Base-by-base conservation (phyloP, 1,140 invertebrate species). In the Habropoda laboriosa region DNA sequence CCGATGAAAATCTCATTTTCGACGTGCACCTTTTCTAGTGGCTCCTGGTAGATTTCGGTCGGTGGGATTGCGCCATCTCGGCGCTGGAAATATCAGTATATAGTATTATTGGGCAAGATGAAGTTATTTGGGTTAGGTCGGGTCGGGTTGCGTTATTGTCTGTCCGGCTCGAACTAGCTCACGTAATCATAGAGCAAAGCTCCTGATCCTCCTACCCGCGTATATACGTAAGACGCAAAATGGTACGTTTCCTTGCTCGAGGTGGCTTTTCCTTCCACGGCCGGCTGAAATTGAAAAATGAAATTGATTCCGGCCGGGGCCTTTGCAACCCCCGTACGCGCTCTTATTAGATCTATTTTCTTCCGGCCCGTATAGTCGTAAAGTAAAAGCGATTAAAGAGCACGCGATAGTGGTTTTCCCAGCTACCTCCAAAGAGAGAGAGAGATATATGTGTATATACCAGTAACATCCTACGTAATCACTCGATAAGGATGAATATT, bases 171-270 rank as follows among this genome's bases (percentile, higher is more conserved):
- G 66, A 83, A 83, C 84, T 86, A 63, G 81, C 70, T 78, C 77
- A 82, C 80, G 84, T 86, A 86, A 86, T 86, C 85, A 86, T 86
- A 86, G 83, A 86, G 85, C 84, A 86, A 86, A 86, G 85, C 85
- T 86, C 64, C 77, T 86, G 85, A 86, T 86, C 76, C 85, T 81
- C 77, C 77, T 83, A 83, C 73, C 32, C 45, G 49, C 75, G 49
- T 60, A 84, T 61, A 58, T 40, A 57, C 30, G 53, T 78, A 85
- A 78, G 82, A 86, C 83, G 83, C 83, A 85, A 85, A 85, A 85
- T 85, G 78, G 79, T 86, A 86, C 79, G 82, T 85, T 84, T 81
- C 75, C 66, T 67, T 51, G 12, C 57, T 35, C 38, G 24, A 57
- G 55, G 45, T 70, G 77, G 73, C 75, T 85, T 86, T 82, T 86